phyloP scores from a whole-genome alignment of 2,113 vertebrate species.

The Nannospalax galili region DNA sequence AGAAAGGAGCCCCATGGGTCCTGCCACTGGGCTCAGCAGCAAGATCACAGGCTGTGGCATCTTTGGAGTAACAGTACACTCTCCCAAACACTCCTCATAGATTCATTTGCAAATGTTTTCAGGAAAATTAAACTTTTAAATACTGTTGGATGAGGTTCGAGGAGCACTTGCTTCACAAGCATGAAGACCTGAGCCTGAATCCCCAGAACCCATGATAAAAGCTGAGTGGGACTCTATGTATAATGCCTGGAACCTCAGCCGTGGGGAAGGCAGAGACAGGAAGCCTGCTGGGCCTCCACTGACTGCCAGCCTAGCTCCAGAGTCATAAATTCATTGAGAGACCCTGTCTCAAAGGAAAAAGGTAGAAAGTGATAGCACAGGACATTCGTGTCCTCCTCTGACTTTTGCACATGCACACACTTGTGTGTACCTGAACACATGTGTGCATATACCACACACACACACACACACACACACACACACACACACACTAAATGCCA shows the following conservation, averaged over 20 bases:
- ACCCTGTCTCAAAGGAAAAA: neutral
- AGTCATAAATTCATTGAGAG: neutral
- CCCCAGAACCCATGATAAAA: too few relatives aligned
- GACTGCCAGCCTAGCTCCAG: neutral
- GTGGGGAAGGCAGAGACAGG: too few relatives aligned
- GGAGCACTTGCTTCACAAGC: neutral
- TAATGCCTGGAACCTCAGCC: too few relatives aligned
- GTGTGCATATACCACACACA: neutral
- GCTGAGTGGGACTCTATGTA: neutral
- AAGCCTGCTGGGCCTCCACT: neutral
- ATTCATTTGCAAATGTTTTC: neutral
- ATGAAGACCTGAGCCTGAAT: neutral
- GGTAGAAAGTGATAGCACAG: too few relatives aligned
- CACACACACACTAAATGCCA: neutral
- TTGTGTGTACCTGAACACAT: neutral
- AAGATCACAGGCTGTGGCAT: too few relatives aligned
- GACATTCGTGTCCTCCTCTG: neutral
- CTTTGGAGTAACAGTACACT: too few relatives aligned
- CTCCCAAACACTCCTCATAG: neutral
- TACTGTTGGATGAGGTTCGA: neutral
- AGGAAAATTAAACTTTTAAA: neutral
- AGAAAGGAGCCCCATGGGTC: neutral
- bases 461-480: neutral
- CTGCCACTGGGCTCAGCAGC: too few relatives aligned
- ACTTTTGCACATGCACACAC: neutral